Percentiles rank a stretch among this genome's conserved stretches.
phyloP scores from a whole-genome alignment of 2,113 vertebrate genomes.

The Misgurnus mizolepis region DNA sequence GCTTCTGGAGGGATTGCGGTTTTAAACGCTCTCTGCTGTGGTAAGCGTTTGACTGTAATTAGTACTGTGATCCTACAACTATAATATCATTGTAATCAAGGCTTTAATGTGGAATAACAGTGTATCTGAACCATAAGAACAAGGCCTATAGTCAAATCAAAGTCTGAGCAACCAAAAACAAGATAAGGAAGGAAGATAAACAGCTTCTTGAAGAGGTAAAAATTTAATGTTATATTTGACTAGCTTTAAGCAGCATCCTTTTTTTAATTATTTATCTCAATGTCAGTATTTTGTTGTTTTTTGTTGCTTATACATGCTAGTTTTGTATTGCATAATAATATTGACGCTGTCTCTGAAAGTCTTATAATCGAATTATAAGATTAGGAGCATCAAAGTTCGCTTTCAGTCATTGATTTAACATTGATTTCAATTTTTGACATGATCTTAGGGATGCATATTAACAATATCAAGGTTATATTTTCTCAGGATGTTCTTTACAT shows the following conservation, averaged over 20 bases:
- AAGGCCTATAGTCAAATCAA: neutral
- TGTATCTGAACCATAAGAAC: constrained; percentile 13
- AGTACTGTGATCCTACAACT: constrained; percentile 25
- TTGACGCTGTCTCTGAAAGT: too few relatives aligned
- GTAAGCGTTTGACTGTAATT: constrained; percentile 46
- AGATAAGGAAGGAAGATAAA: neutral
- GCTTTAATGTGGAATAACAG: constrained; percentile 33
- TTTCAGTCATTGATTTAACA: too few relatives aligned
- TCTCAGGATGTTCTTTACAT: too few relatives aligned
- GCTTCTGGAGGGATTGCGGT: constrained; percentile 45
- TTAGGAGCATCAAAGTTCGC: too few relatives aligned
- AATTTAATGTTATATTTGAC: constrained; percentile 20
- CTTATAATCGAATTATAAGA: too few relatives aligned
- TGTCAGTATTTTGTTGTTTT: neutral
- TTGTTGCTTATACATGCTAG: neutral
- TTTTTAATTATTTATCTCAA: neutral
- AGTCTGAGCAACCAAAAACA: neutral
- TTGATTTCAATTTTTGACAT: too few relatives aligned
- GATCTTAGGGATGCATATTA: too few relatives aligned
- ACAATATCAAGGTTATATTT: too few relatives aligned
- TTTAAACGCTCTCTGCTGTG: constrained; percentile 45
- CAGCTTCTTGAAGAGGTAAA: neutral
- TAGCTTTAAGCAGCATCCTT: neutral
- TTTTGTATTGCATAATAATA: too few relatives aligned
- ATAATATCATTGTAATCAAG: constrained; percentile 35